Conservation (phyloP, 2,113 vertebrate species). For the Trachemys scripta region DNA sequence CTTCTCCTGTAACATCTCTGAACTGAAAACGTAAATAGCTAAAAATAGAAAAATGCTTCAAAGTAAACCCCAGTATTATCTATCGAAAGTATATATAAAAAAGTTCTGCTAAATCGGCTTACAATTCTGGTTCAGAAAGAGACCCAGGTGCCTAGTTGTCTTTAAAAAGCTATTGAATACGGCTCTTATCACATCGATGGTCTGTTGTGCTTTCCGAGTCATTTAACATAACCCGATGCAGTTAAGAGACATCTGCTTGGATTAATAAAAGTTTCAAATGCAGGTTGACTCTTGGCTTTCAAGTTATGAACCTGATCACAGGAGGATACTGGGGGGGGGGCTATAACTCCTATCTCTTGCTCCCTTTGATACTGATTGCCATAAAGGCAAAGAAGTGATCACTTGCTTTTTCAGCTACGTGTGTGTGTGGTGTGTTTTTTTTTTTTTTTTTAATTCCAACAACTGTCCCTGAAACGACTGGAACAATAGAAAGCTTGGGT, state of each 20-base stretch:
- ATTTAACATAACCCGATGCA: too few species aligned
- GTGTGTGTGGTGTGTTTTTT: too few species aligned
- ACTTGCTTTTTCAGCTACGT: not conserved
- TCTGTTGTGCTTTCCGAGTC: too few species aligned
- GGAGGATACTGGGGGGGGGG: not conserved
- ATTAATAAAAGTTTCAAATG: not conserved
- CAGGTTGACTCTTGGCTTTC: not conserved
- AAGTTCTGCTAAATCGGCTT: not conserved
- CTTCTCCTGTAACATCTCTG: too few species aligned
- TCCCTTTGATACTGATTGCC: not conserved
- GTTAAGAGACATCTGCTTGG: too few species aligned
- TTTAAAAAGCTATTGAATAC: not conserved
- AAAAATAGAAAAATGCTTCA: too few species aligned
- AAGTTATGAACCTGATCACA: too few species aligned
- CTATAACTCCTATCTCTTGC: not conserved
- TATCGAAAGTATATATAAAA: too few species aligned
- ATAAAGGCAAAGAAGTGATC: not conserved
- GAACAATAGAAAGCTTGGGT: not conserved
- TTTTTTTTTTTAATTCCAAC: not conserved
- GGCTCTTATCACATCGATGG: not conserved
- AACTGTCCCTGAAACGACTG: not conserved
- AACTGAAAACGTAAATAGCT: too few species aligned
- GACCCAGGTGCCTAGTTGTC: not conserved
- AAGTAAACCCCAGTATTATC: too few species aligned
- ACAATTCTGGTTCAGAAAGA: not conserved